Conservation (phyloP, 2,113 vertebrate species). For the Platysternon megacephalum region DNA sequence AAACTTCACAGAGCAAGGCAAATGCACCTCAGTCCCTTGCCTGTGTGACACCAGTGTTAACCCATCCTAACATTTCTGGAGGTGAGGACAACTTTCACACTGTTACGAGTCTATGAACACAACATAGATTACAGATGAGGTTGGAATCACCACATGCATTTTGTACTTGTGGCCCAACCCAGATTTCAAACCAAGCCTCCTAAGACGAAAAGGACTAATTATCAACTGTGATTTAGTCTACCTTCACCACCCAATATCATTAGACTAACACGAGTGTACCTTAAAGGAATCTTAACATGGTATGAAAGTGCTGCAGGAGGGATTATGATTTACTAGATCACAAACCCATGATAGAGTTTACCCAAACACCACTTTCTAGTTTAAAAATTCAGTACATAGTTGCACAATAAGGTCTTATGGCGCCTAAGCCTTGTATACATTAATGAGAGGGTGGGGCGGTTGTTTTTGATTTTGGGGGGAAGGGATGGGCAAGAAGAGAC, state of each 20-base stretch:
- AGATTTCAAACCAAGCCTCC: background rate
- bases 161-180: background rate
- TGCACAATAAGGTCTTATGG: rapidly evolving
- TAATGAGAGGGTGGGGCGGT: background rate
- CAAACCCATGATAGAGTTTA: background rate
- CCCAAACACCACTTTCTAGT: background rate
- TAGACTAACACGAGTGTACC: background rate
- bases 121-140: rapidly evolving
- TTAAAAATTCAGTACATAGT: background rate
- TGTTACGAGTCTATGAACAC: background rate
- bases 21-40: rapidly evolving
- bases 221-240: background rate
- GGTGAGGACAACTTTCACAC: background rate
- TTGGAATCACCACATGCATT: background rate
- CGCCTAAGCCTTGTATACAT: background rate
- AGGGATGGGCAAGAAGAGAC: background rate
- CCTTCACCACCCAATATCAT: background rate
- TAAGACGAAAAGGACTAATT: background rate
- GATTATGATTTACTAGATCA: background rate
- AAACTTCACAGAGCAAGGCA: background rate
- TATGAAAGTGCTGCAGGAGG: background rate
- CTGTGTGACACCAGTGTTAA: background rate
- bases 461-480: background rate
- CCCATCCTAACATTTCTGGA: background rate
- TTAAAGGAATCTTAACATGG: background rate